Conservation (phyloP, 1,140 invertebrate genomes). For the Samia ricini region DNA sequence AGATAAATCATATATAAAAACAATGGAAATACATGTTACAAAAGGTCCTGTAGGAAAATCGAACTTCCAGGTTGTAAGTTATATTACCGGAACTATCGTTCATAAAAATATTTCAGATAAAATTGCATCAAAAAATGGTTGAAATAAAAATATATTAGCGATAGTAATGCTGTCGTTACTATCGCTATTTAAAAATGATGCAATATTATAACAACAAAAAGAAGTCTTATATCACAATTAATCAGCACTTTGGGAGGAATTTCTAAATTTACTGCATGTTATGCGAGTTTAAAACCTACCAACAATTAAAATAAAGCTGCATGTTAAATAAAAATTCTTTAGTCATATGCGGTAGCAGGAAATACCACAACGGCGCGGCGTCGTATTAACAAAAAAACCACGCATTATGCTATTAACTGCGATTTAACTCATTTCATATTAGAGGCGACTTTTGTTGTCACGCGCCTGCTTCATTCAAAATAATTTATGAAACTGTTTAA, state of each 20-base stretch:
- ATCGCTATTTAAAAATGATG: conserved; percentile 57
- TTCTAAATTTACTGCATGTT: conserved; percentile 27
- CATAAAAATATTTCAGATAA: too few species aligned
- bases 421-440: conserved; percentile 74
- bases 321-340: conserved; percentile 20
- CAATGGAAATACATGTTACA: too few species aligned
- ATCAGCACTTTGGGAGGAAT: conserved; percentile 66
- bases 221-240: conserved; percentile 73
- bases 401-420: conserved; percentile 71
- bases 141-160: too few species aligned
- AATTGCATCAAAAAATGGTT: too few species aligned
- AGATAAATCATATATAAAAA: too few species aligned
- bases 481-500: conserved; percentile 49
- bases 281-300: conserved; percentile 32
- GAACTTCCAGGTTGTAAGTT: too few species aligned
- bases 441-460: conserved; percentile 58
- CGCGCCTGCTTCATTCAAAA: conserved; percentile 53
- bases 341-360: conserved; percentile 56
- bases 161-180: conserved; percentile 19
- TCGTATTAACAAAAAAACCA: conserved; percentile 69
- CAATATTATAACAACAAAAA: conserved; percentile 67
- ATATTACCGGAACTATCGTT: too few species aligned
- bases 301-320: neutral
- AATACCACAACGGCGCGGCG: conserved; percentile 53
- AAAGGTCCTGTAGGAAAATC: too few species aligned